These are phyloP conservation scores for Drosophila testacea DNA, from an alignment of 2,888 invertebrate species.

Conservation along the genomic window DNA sequence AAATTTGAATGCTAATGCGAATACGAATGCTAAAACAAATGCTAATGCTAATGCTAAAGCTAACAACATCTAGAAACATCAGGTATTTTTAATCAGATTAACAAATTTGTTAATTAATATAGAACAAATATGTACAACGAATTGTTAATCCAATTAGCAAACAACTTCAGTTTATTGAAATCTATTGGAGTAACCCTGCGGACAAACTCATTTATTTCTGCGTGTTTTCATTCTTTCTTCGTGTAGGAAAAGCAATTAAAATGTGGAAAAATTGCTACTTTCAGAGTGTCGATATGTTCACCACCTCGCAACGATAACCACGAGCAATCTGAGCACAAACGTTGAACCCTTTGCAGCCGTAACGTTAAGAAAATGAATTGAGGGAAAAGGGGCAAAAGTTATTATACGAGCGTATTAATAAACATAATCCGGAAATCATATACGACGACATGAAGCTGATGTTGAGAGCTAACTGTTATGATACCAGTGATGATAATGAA, in stretches of 20 bases:
- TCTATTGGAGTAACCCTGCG: neutral
- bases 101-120: neutral
- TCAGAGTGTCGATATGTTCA: constrained; percentile 17
- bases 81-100: too few relatives aligned
- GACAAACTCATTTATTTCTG: neutral
- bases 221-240: neutral
- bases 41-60: neutral
- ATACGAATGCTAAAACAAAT: neutral
- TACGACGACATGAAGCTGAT: constrained; percentile 37
- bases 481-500: constrained; percentile 16
- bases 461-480: constrained; percentile 14
- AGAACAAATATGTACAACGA: neutral
- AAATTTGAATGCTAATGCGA: too few relatives aligned
- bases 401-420: constrained; percentile 62
- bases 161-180: neutral
- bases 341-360: constrained; percentile 23
- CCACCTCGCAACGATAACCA: constrained; percentile 19
- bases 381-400: constrained; percentile 27
- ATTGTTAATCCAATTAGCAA: constrained; percentile 9
- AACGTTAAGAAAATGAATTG: neutral
- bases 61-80: too few relatives aligned
- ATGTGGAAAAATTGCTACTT: constrained; percentile 8
- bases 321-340: neutral
- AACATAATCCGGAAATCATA: constrained; percentile 66
- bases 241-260: constrained; percentile 35